phyloP scores from a whole-genome alignment of 2,797 vertebrate species.

The Xiphophorus birchmanni region DNA sequence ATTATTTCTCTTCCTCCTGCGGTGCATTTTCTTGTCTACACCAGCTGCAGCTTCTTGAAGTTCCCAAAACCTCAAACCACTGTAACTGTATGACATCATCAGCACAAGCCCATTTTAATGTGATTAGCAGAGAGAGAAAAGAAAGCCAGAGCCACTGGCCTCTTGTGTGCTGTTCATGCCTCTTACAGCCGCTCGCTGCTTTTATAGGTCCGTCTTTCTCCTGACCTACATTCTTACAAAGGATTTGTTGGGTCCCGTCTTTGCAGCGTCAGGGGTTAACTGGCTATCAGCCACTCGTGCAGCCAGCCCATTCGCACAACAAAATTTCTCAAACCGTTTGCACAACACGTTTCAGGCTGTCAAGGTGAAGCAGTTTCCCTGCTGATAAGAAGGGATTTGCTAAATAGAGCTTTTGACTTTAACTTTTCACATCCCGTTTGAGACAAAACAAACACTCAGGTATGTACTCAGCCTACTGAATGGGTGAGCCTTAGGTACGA shows the following conservation, averaged over 20 bases:
- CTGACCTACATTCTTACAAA: constrained; percentile 58
- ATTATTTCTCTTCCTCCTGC: constrained; percentile 33
- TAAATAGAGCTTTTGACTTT: constrained; percentile 20
- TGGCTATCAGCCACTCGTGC: constrained; percentile 35
- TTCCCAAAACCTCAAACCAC: background rate
- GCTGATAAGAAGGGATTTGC: constrained; percentile 23
- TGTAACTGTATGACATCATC: constrained; percentile 50
- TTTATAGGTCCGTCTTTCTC: constrained; percentile 28
- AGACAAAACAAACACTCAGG: constrained; percentile 24
- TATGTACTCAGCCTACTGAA: constrained; percentile 34
- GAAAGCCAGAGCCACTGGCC: constrained; percentile 20
- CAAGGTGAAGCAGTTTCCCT: constrained; percentile 15
- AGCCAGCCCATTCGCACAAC: constrained; percentile 23
- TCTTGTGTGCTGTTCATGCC: constrained; percentile 1
- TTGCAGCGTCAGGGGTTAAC: constrained; percentile 27
- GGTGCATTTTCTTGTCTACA: constrained; percentile 16
- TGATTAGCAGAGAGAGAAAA: constrained; percentile 35
- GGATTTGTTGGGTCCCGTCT: constrained; percentile 21
- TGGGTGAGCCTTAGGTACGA: constrained; percentile 9
- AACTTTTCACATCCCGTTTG: constrained; percentile 16
- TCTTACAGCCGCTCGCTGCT: constrained; percentile 8
- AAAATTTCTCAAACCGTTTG: constrained; percentile 29
- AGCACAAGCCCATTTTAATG: constrained; percentile 28
- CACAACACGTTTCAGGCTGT: constrained; percentile 20
- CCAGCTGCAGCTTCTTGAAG: constrained; percentile 21